phyloP scores from a whole-genome alignment of 92 coral and sea anemone genomes.

The Zoanthus solanderi region DNA sequence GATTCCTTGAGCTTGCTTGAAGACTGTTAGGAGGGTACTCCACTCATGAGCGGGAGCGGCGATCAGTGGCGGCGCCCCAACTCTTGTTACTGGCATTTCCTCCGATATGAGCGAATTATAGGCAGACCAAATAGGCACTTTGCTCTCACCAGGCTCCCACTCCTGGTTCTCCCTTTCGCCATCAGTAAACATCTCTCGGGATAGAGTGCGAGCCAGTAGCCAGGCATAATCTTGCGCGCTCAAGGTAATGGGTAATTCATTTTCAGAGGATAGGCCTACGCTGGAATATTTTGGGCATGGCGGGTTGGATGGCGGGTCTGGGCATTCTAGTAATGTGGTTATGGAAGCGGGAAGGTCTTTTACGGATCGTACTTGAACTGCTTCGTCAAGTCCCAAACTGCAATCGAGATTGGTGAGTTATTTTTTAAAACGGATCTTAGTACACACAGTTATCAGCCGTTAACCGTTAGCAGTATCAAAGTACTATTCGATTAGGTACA shows the following conservation, averaged over 20 bases:
- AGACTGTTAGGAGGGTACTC: conserved; percentile 67
- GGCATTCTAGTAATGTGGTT: conserved; percentile 56
- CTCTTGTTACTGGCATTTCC: conserved; percentile 56
- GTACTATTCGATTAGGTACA: neutral
- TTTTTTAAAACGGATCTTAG: neutral
- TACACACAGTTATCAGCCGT: conserved; percentile 12
- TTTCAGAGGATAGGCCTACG: conserved; percentile 46
- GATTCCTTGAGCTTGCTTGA: conserved; percentile 67
- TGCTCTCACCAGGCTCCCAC: conserved; percentile 43
- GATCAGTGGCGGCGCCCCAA: conserved; percentile 63
- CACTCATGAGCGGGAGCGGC: conserved; percentile 79
- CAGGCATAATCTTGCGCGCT: conserved; percentile 67
- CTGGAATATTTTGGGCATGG: conserved; percentile 47
- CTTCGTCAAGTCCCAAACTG: conserved; percentile 43
- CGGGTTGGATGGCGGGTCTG: conserved; percentile 60
- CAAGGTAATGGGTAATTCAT: conserved; percentile 19
- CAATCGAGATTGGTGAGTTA: conserved; percentile 8
- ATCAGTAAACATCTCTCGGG: conserved; percentile 32
- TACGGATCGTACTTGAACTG: conserved; percentile 43
- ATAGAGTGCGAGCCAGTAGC: conserved; percentile 66
- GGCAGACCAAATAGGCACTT: conserved; percentile 77
- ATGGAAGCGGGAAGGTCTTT: conserved; percentile 47
- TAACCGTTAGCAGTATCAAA: conserved; percentile 1
- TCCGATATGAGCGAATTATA: conserved; percentile 64
- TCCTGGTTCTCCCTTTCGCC: conserved; percentile 43